A percentile compares a stretch with the other conserved stretches of the same genome.
Evolutionary conservation across 2,888 invertebrate species (phyloP).

Genomic region (Chalcosyrphus nemorum): DNA sequence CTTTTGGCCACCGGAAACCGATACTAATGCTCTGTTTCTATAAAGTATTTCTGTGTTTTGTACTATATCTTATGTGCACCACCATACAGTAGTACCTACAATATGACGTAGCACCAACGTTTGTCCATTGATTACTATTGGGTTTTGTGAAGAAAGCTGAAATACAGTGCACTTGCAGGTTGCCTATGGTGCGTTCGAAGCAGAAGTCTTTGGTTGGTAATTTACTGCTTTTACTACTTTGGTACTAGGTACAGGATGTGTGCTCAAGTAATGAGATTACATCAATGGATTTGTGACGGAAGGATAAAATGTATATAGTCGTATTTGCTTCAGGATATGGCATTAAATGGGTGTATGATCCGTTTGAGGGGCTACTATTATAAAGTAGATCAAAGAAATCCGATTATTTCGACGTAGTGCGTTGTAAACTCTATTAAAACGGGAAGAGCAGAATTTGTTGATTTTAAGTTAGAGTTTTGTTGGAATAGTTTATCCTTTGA

Average conservation of each 20-base stretch:
- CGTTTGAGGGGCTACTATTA: background rate
- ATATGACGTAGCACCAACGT: conserved; percentile 28
- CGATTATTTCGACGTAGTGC: background rate
- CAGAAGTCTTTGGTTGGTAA: background rate
- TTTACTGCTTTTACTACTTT: background rate
- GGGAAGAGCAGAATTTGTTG: too few relatives aligned
- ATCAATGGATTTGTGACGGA: background rate
- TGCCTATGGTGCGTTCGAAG: background rate
- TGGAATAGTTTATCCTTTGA: too few relatives aligned
- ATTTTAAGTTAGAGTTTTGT: too few relatives aligned
- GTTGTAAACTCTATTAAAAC: too few relatives aligned
- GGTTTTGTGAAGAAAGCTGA: conserved; percentile 14
- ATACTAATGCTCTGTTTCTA: conserved; percentile 12
- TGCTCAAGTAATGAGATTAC: background rate
- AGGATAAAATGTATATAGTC: background rate
- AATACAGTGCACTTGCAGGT: background rate
- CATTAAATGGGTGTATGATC: background rate
- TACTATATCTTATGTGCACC: conserved; percentile 26
- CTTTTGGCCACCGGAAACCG: background rate
- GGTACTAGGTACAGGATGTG: background rate
- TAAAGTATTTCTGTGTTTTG: conserved; percentile 26
- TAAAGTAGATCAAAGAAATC: background rate
- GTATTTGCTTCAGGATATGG: background rate
- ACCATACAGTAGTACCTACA: conserved; percentile 27
- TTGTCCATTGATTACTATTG: conserved; percentile 26